Conservation (phyloP, 1,140 invertebrate genomes). For the Cecropterus lyciades region DNA sequence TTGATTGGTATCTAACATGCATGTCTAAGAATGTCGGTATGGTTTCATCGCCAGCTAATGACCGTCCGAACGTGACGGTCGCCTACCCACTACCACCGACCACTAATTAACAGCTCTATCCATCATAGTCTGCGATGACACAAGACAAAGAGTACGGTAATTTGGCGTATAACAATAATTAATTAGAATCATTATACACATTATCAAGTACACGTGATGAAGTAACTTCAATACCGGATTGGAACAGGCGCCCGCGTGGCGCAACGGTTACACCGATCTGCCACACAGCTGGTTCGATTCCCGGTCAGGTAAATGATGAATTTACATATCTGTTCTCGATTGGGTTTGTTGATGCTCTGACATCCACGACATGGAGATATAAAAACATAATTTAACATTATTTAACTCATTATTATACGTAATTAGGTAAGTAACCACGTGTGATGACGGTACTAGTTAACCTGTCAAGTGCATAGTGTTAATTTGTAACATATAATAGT, state of each 20-base stretch:
- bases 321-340: too few species aligned
- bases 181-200: conserved; percentile 31
- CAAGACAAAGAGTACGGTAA: conserved; percentile 23
- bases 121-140: conserved; percentile 27
- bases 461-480: too few species aligned
- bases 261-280: too few species aligned
- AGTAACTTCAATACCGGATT: background rate
- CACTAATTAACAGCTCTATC: conserved; percentile 22
- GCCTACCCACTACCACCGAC: conserved; percentile 15
- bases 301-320: too few species aligned
- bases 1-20: conserved; percentile 7
- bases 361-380: too few species aligned
- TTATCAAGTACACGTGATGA: conserved; percentile 7
- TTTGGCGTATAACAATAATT: conserved; percentile 32
- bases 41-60: conserved; percentile 9
- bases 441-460: too few species aligned
- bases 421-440: too few species aligned
- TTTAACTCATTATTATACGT: too few species aligned
- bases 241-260: background rate
- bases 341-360: too few species aligned
- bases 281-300: too few species aligned
- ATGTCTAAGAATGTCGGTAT: conserved; percentile 1
- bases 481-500: too few species aligned
- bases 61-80: conserved; percentile 4
- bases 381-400: too few species aligned